Conservation (phyloP, 2,113 vertebrate genomes). For the Psittacara wagleri region DNA sequence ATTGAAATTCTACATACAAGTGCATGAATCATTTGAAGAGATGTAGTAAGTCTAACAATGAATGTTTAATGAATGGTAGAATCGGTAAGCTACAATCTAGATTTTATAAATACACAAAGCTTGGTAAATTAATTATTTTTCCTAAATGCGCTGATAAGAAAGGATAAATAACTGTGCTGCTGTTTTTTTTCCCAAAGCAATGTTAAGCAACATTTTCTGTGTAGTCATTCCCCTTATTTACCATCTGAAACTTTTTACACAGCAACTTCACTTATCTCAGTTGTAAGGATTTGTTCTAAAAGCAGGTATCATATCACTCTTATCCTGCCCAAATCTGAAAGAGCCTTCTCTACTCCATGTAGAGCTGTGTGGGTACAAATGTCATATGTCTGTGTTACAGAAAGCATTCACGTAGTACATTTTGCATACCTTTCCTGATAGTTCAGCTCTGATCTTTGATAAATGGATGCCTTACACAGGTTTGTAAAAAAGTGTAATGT, state of each 20-base stretch:
- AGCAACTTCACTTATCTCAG: not conserved
- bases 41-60: not conserved
- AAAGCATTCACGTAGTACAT: not conserved
- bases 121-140: not conserved
- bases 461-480: not conserved
- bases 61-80: conserved; percentile 5
- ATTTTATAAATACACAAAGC: not conserved
- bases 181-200: not conserved
- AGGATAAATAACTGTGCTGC: not conserved
- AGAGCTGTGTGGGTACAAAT: not conserved
- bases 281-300: not conserved
- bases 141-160: not conserved
- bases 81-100: not conserved
- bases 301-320: not conserved
- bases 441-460: not conserved
- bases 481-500: not conserved
- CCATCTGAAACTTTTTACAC: not conserved
- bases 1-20: conserved; percentile 35
- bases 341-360: not conserved
- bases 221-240: not conserved
- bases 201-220: not conserved
- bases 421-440: not conserved
- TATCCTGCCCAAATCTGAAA: not conserved
- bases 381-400: not conserved
- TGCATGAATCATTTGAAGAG: conserved; percentile 7